Percentiles rank a stretch among this genome's conserved stretches.
Conservation (phyloP, 2,113 vertebrate species). For the Haplochromis vanheusdeni region DNA sequence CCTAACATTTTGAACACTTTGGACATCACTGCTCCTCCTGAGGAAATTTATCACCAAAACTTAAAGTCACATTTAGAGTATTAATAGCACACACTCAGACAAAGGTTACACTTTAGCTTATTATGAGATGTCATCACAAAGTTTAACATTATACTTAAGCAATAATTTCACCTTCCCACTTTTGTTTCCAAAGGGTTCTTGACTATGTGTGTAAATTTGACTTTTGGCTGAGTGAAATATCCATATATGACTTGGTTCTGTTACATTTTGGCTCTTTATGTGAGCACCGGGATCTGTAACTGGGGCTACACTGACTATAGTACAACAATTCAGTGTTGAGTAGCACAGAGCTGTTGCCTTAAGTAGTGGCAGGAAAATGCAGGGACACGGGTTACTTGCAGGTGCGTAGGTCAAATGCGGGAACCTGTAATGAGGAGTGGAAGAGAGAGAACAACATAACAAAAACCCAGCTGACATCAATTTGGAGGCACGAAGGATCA, state of each 20-base stretch:
- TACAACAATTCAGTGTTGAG: rapidly evolving
- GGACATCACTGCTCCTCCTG: too few species aligned
- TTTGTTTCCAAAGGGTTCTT: too few species aligned
- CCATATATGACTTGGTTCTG: not conserved
- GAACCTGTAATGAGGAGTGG: not conserved
- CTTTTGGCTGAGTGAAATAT: not conserved
- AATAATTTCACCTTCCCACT: rapidly evolving
- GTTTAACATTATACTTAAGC: too few species aligned
- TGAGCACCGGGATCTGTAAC: not conserved
- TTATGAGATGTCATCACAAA: too few species aligned
- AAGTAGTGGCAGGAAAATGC: not conserved
- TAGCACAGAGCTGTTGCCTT: not conserved
- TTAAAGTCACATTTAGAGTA: too few species aligned
- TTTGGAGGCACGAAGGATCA: too few species aligned
- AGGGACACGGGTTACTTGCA: not conserved
- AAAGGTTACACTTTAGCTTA: too few species aligned
- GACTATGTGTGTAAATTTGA: too few species aligned
- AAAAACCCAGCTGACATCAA: not conserved
- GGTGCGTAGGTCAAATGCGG: rapidly evolving
- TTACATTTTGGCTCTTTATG: not conserved
- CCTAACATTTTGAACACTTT: too few species aligned
- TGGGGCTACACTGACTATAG: not conserved
- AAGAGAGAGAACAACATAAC: too few species aligned
- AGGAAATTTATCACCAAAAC: too few species aligned
- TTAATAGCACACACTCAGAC: rapidly evolving